Percentiles rank a stretch among this genome's conserved stretches.
phyloP scores from a whole-genome alignment of 2,888 invertebrate species.

The Lasiommata megera region DNA sequence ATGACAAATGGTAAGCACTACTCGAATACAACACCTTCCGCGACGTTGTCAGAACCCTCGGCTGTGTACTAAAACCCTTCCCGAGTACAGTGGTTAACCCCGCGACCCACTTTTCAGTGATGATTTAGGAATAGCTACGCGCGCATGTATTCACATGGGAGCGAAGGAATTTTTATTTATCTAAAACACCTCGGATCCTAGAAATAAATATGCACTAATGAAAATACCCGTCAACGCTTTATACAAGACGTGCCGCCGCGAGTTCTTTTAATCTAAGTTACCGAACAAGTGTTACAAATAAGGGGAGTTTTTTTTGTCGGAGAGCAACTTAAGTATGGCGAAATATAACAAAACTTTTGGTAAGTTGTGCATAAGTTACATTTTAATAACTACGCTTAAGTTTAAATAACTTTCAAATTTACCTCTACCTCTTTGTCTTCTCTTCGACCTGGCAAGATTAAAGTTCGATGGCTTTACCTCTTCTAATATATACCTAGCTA shows the following conservation, averaged over 20 bases:
- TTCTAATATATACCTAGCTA: too few species aligned
- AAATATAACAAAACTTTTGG: background rate
- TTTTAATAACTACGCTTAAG: background rate
- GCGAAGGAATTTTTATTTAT: conserved; percentile 66
- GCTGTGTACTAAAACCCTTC: conserved; percentile 35
- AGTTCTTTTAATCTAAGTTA: background rate
- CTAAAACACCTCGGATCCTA: conserved; percentile 22
- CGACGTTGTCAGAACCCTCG: conserved; percentile 18
- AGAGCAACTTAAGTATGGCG: background rate
- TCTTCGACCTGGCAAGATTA: too few species aligned
- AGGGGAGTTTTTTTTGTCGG: background rate
- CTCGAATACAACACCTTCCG: conserved; percentile 37
- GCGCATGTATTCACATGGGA: background rate
- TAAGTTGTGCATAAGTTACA: background rate
- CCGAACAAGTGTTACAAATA: background rate
- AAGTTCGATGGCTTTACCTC: too few species aligned
- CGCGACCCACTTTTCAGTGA: conserved; percentile 57
- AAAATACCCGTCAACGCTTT: conserved; percentile 4
- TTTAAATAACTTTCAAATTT: too few species aligned
- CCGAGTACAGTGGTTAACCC: conserved; percentile 28
- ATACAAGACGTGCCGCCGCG: background rate
- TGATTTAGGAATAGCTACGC: conserved; percentile 40
- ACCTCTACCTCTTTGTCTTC: too few species aligned
- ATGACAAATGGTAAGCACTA: conserved; percentile 72
- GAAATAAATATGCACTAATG: conserved; percentile 17